Evolutionary conservation across 2,888 invertebrate species (phyloP).

Genomic region (Cephus spinipes): DNA sequence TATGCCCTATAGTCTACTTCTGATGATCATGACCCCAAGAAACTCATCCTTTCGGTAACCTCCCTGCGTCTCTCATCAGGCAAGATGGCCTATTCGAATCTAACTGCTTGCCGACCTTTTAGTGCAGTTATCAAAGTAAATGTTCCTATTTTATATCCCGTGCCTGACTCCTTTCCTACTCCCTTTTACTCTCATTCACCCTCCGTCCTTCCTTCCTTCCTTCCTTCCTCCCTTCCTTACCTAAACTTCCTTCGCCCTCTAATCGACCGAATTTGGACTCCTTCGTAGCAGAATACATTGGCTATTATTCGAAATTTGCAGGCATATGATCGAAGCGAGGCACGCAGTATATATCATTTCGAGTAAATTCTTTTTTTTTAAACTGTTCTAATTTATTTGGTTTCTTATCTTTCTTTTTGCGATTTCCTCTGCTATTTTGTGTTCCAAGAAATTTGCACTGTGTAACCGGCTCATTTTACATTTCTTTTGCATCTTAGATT

Average conservation of each 20-base stretch:
- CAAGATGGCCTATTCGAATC: slow-evolving; percentile 38
- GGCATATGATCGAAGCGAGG: background rate
- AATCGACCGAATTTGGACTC: background rate
- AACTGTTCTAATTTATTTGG: background rate
- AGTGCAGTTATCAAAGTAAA: background rate
- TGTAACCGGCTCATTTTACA: background rate
- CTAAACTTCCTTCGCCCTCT: background rate
- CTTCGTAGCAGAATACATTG: background rate
- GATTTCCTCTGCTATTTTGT: background rate
- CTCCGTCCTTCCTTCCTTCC: background rate
- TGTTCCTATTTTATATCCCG: background rate
- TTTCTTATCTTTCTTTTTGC: background rate
- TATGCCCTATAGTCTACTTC: background rate
- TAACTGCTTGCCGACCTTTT: slow-evolving; percentile 35
- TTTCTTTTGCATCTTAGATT: background rate
- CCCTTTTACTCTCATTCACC: slow-evolving; percentile 15
- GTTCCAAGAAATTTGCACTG: background rate
- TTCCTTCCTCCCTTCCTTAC: slow-evolving; percentile 11
- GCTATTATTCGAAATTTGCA: background rate
- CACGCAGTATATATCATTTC: background rate
- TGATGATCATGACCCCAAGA: background rate
- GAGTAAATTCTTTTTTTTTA: background rate
- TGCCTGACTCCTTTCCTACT: slow-evolving; percentile 16
- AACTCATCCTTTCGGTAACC: background rate
- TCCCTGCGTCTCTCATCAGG: background rate